These are phyloP conservation scores for Thaleichthys pacificus DNA, from an alignment of 2,797 vertebrate species.

Conservation along the genomic window DNA sequence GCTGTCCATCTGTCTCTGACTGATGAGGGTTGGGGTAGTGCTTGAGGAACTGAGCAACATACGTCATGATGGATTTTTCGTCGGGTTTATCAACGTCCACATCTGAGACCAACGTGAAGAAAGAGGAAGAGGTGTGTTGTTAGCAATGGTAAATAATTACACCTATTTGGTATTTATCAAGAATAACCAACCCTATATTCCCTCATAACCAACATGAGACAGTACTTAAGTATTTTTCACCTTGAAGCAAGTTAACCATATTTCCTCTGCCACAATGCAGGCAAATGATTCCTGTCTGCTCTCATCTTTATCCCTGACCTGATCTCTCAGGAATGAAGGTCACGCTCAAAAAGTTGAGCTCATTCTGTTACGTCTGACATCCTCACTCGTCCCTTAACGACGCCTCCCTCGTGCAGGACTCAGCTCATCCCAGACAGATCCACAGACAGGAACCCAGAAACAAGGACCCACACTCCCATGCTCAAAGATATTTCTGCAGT, in stretches of 20 bases:
- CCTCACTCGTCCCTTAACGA: slow-evolving; percentile 33
- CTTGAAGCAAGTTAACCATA: slow-evolving; percentile 28
- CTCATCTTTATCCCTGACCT: slow-evolving; percentile 47
- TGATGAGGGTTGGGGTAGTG: slow-evolving; percentile 87
- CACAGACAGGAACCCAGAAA: neutral
- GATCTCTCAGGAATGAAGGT: slow-evolving; percentile 48
- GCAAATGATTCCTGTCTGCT: slow-evolving; percentile 52
- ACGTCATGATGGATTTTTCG: slow-evolving; percentile 99
- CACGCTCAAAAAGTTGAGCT: slow-evolving; percentile 34
- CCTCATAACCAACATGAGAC: neutral
- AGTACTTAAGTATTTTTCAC: neutral
- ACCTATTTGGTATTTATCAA: neutral
- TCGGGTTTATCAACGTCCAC: slow-evolving; percentile 98
- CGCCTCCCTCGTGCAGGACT: slow-evolving; percentile 23
- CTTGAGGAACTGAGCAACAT: slow-evolving; percentile 97
- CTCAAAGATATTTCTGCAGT: neutral
- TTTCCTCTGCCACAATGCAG: slow-evolving; percentile 30
- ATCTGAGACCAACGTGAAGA: slow-evolving; percentile 73
- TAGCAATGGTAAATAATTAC: neutral
- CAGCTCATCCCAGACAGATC: neutral
- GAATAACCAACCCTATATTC: neutral
- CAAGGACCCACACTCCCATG: neutral
- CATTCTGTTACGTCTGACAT: slow-evolving; percentile 16
- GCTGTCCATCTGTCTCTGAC: slow-evolving; percentile 79
- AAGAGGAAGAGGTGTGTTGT: neutral